Evolutionary conservation across 1,140 invertebrate species (phyloP), one percentile per base, ranked within the genome.

Genomic region (Aleiodes sp.): DNA sequence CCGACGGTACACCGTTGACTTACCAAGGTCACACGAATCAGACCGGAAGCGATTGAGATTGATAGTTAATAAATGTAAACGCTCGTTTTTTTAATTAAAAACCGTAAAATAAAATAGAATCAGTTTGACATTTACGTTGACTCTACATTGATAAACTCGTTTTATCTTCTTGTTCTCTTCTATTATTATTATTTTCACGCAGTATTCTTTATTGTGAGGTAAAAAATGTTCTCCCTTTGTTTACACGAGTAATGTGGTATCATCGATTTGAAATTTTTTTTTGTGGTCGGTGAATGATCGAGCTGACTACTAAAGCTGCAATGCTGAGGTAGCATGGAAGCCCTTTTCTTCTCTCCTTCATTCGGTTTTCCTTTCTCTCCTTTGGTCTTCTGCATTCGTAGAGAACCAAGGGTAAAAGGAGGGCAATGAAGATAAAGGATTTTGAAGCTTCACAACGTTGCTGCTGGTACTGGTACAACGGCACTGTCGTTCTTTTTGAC

Each of bases 31-130:
- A 66, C 57, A 21, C 28, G 39, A 71, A 71, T 65, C 70, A 71
- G 65, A 71, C 70, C 70, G 70, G 70, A 71, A 71, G 59, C 64
- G 64, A 67, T 71, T 66, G 70, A 67, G 57, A 71, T 71, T 71
- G 70, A 71, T 71, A 67, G 70, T 67, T 63, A 14, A 39, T 41
- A 29, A 28, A 39, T 31, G 26, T 24, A 60, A 70, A 24, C 16
- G 52, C 26, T 33, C 33, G 37, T 57, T 43, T 61, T 61, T 61
- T 65, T 52, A 65, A 65, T 65, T 65, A 52, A 43, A 43, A 43
- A 43, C n/a, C 39, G 19, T 43, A 16, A 43, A 43, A 43, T 43
- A 43, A 16, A n/a, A 43, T n/a, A 12, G 46, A 9, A 14, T 28
- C 21, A 4, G 56, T 29, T 59, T 62, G 60, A 62, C 31, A 62